phyloP scores from a whole-genome alignment of 2,888 invertebrate genomes.

The Leptogaster cylindrica region DNA sequence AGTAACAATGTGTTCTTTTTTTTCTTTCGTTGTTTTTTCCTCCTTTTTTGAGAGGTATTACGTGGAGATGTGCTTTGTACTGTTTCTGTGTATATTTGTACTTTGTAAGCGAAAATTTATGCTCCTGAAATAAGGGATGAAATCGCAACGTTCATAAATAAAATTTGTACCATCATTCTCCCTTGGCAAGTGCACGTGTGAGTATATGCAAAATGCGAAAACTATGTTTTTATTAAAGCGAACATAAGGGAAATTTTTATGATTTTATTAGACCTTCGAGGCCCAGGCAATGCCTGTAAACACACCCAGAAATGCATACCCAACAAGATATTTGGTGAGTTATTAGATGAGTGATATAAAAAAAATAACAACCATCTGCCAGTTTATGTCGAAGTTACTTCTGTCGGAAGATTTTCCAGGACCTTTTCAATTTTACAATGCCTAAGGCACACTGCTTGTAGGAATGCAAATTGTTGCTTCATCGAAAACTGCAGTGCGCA shows the following conservation, averaged over 20 bases:
- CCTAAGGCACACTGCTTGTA: too few species aligned
- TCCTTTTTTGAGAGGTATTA: background rate
- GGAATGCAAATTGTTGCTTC: too few species aligned
- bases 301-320: slow-evolving; percentile 25
- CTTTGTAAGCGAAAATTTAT: slow-evolving; percentile 45
- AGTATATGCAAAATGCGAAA: slow-evolving; percentile 46
- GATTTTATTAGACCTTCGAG: slow-evolving; percentile 30
- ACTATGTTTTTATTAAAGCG: slow-evolving; percentile 47
- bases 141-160: slow-evolving; percentile 45
- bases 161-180: slow-evolving; percentile 46
- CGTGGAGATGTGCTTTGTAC: background rate
- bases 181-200: slow-evolving; percentile 22
- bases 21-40: background rate
- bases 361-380: background rate
- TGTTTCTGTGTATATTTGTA: slow-evolving; percentile 41
- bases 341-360: background rate
- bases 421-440: too few species aligned
- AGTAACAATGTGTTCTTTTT: background rate
- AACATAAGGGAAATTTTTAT: slow-evolving; percentile 41
- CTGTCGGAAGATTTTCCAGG: too few species aligned
- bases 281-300: background rate
- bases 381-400: too few species aligned
- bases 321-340: slow-evolving; percentile 38
- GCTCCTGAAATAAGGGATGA: slow-evolving; percentile 46
- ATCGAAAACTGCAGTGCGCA: too few species aligned